These are phyloP conservation scores for Rhabdophis nuchalis DNA, from an alignment of 2,797 vertebrate genomes.

Conservation along the genomic window DNA sequence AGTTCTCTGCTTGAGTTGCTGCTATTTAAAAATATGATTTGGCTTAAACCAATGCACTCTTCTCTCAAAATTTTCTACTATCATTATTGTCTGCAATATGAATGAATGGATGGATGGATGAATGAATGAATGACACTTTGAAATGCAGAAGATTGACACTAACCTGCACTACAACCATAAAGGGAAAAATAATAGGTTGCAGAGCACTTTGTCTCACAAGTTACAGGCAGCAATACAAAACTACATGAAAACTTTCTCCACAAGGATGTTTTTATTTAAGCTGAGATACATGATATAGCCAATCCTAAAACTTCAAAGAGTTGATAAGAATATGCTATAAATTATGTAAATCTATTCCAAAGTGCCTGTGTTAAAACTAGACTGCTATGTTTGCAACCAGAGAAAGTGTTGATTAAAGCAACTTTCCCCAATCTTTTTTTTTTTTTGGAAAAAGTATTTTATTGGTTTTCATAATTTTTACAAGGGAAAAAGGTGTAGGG, in stretches of 20 bases:
- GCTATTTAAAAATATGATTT: background rate
- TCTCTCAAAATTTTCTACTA: background rate
- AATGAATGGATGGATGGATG: background rate
- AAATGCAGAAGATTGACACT: background rate
- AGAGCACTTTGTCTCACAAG: background rate
- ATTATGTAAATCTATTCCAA: background rate
- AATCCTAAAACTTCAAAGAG: background rate
- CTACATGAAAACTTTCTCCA: background rate
- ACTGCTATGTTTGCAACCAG: background rate
- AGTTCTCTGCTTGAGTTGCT: background rate
- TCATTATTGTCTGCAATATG: background rate
- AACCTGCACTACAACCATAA: background rate
- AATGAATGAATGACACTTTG: background rate
- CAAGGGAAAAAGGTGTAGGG: too few relatives aligned
- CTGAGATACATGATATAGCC: background rate
- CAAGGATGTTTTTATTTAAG: background rate
- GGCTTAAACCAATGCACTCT: slow-evolving; percentile 9
- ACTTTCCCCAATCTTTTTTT: too few relatives aligned
- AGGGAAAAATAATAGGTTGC: background rate
- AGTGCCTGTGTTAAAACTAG: background rate
- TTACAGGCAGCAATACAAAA: background rate
- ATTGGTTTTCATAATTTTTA: too few relatives aligned
- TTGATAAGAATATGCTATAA: background rate
- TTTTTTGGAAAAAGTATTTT: too few relatives aligned
- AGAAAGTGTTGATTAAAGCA: background rate